These are phyloP conservation scores for Acipenser oxyrinchus DNA, from an alignment of 2,797 vertebrate genomes.

Conservation along the genomic window DNA sequence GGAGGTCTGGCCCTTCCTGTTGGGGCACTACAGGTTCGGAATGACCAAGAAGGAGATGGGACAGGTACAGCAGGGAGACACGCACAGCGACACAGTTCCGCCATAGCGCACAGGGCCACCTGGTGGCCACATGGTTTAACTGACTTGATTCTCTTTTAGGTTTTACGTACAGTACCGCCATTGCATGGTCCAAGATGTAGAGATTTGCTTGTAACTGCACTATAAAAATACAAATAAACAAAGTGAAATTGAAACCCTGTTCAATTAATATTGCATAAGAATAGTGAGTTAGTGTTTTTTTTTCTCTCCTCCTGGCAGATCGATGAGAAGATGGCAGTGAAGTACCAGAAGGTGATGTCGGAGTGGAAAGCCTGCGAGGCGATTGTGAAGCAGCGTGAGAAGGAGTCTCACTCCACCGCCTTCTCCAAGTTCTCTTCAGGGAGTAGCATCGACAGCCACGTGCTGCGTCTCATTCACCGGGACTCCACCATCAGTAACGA, in stretches of 20 bases:
- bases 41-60: conserved; percentile 91
- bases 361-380: conserved; percentile 94
- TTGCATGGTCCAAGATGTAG: too few relatives aligned
- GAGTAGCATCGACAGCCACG: conserved; percentile 95
- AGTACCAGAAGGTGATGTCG: conserved; percentile 83
- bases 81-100: neutral
- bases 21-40: conserved; percentile 96
- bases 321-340: conserved; percentile 72
- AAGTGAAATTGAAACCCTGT: too few relatives aligned
- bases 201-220: too few relatives aligned
- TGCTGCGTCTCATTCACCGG: conserved; percentile 80
- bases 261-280: too few relatives aligned
- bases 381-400: conserved; percentile 83
- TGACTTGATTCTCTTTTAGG: too few relatives aligned
- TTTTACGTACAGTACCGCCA: too few relatives aligned
- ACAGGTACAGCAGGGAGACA: conserved; percentile 51
- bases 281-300: neutral
- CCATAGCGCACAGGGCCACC: neutral
- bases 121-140: neutral
- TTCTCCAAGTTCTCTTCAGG: conserved; percentile 87
- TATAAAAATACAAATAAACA: too few relatives aligned
- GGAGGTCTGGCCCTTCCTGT: conserved; percentile 91
- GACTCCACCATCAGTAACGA: conserved; percentile 97
- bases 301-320: conserved; percentile 47
- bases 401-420: conserved; percentile 79